Percentiles rank a stretch among this genome's conserved stretches.
These are phyloP conservation scores for Parnassius glacialis DNA, from an alignment of 2,888 invertebrate genomes.

Conservation along the genomic window DNA sequence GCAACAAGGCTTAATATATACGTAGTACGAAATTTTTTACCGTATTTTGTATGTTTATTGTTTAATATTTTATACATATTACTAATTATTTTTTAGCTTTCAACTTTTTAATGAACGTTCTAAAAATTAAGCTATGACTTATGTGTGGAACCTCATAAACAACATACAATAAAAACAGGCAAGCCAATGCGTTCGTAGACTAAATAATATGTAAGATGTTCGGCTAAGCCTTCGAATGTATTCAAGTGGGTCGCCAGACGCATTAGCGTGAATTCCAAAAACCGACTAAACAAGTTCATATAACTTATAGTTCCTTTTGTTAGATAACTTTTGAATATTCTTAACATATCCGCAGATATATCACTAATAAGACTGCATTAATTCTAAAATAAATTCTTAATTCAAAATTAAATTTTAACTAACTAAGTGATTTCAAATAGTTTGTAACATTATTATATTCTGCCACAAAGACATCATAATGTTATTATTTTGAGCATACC, in stretches of 20 bases:
- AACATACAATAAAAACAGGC: background rate
- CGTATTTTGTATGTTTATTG: too few species aligned
- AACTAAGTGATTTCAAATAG: too few species aligned
- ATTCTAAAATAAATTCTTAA: slow-evolving; percentile 34
- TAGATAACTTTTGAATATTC: slow-evolving; percentile 48
- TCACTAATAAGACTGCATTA: slow-evolving; percentile 34
- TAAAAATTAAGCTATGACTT: too few species aligned
- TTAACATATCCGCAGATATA: slow-evolving; percentile 44
- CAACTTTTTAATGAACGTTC: too few species aligned
- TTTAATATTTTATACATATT: too few species aligned
- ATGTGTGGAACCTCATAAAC: background rate
- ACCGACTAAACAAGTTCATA: slow-evolving; percentile 57
- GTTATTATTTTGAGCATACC: too few species aligned
- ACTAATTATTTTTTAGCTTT: background rate
- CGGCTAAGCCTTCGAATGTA: slow-evolving; percentile 37
- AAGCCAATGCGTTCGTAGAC: slow-evolving; percentile 11
- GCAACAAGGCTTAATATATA: too few species aligned
- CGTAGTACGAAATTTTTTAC: too few species aligned
- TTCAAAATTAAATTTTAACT: slow-evolving; percentile 14
- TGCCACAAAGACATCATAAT: too few species aligned
- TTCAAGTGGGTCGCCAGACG: slow-evolving; percentile 70
- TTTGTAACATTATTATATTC: too few species aligned
- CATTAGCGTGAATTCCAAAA: slow-evolving; percentile 69
- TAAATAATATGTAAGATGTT: slow-evolving; percentile 23
- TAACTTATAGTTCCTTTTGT: slow-evolving; percentile 53